Conservation (phyloP, 2,113 vertebrate genomes). For the Eolophus roseicapilla region DNA sequence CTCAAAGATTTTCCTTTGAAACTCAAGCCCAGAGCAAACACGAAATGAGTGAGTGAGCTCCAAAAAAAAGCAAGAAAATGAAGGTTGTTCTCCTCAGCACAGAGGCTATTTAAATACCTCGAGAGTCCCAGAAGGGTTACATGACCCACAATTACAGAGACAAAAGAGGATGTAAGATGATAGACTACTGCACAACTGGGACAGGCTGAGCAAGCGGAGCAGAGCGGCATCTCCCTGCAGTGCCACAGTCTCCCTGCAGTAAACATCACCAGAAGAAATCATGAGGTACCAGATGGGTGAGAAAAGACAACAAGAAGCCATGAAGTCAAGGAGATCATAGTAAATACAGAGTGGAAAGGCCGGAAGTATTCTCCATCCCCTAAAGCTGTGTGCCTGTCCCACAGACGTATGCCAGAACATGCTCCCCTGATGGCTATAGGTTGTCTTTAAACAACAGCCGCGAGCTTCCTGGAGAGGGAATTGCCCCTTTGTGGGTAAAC, state of each 20-base stretch:
- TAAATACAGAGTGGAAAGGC: not conserved
- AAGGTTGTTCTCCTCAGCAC: not conserved
- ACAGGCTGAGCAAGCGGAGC: not conserved
- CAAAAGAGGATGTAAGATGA: not conserved
- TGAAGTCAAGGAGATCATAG: not conserved
- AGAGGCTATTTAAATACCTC: conserved; percentile 2
- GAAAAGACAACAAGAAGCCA: not conserved
- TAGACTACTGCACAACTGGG: not conserved
- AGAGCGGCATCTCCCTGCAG: not conserved
- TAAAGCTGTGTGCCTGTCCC: not conserved
- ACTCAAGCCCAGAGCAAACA: conserved; percentile 22
- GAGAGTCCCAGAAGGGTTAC: not conserved
- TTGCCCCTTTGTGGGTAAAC: not conserved
- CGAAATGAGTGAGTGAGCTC: not conserved
- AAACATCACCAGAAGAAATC: not conserved
- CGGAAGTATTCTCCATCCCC: not conserved
- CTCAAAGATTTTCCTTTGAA: conserved; percentile 9
- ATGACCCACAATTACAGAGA: conserved; percentile 4
- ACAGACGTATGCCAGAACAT: not conserved
- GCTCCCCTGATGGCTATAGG: not conserved
- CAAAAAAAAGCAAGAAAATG: not conserved
- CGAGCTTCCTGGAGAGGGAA: not conserved
- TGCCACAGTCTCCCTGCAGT: not conserved
- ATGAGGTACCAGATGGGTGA: not conserved
- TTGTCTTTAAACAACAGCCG: not conserved